These are phyloP conservation scores for Panthera uncia DNA, from an alignment of 2,113 vertebrate species.

Conservation along the genomic window DNA sequence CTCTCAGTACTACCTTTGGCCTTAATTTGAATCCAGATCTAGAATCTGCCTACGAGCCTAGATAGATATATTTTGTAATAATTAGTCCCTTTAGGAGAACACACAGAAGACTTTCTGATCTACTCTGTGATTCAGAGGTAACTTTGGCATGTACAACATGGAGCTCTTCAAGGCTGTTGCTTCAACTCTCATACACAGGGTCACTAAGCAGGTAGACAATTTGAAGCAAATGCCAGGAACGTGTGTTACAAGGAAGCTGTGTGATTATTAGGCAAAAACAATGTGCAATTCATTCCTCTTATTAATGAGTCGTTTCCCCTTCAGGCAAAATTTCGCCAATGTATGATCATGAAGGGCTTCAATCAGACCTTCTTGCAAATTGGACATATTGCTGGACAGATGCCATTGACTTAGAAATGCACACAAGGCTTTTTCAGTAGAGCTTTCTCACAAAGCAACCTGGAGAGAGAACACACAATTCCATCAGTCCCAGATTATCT, in stretches of 20 bases:
- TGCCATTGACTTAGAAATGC: slow-evolving; percentile 83
- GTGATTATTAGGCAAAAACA: slow-evolving; percentile 73
- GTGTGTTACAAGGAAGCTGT: slow-evolving; percentile 62
- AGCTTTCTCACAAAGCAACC: slow-evolving; percentile 81
- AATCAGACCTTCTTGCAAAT: slow-evolving; percentile 87
- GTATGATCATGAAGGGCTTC: slow-evolving; percentile 81
- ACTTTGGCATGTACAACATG: background rate
- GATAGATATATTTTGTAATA: slow-evolving; percentile 32
- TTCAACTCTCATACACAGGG: background rate
- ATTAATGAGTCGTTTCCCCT: slow-evolving; percentile 83
- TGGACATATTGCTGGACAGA: slow-evolving; percentile 81
- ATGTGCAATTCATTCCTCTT: slow-evolving; percentile 85
- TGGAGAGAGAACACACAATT: slow-evolving; percentile 80
- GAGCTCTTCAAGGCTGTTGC: background rate
- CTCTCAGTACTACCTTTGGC: background rate
- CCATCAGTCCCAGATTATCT: slow-evolving; percentile 70
- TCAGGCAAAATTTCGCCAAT: slow-evolving; percentile 81
- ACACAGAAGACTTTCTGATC: background rate
- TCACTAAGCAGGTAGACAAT: slow-evolving; percentile 68
- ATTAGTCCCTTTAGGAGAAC: slow-evolving; percentile 35
- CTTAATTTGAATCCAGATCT: background rate
- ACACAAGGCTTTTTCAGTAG: slow-evolving; percentile 79
- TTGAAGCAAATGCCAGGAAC: slow-evolving; percentile 61
- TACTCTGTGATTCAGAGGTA: background rate
- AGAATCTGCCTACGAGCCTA: background rate